Percentiles rank a stretch among this genome's conserved stretches.
Evolutionary conservation across 1,140 invertebrate genomes (phyloP).

Genomic region (Fragariocoptes setiger): DNA sequence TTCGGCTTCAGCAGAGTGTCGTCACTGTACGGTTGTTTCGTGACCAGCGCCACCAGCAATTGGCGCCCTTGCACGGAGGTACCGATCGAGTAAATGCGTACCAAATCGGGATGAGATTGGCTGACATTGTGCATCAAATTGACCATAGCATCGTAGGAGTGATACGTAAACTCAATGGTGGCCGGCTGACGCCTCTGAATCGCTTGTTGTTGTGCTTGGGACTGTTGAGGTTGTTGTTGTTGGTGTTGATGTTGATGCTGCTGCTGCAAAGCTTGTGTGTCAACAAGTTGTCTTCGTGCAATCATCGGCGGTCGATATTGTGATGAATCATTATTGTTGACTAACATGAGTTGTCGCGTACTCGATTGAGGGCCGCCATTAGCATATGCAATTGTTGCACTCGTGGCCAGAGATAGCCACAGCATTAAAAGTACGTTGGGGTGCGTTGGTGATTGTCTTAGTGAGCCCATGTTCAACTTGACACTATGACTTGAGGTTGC

Average conservation of each 20-base stretch:
- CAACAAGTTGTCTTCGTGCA: too few relatives aligned
- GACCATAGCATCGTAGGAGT: constrained; percentile 56
- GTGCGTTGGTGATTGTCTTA: too few relatives aligned
- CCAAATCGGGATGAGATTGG: constrained; percentile 43
- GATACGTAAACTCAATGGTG: constrained; percentile 38
- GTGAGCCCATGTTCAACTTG: too few relatives aligned
- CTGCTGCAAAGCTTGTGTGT: too few relatives aligned
- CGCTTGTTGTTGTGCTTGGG: neutral
- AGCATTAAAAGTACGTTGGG: too few relatives aligned
- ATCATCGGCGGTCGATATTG: too few relatives aligned
- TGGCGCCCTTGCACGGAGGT: constrained; percentile 69
- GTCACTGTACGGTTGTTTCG: constrained; percentile 43
- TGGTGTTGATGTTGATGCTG: neutral
- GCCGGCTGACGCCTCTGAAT: neutral
- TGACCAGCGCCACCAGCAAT: constrained; percentile 77
- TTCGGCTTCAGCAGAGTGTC: constrained; percentile 68
- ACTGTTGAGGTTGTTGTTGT: neutral
- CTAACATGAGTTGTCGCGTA: too few relatives aligned
- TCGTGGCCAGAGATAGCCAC: too few relatives aligned
- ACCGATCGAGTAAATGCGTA: constrained; percentile 60
- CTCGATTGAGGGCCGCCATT: too few relatives aligned
- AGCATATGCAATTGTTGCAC: too few relatives aligned
- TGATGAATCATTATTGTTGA: too few relatives aligned
- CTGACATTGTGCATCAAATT: constrained; percentile 41
- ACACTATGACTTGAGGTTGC: too few relatives aligned